Base-by-base conservation (phyloP, 2,113 vertebrate genomes). In the Ceyx melanurus region DNA sequence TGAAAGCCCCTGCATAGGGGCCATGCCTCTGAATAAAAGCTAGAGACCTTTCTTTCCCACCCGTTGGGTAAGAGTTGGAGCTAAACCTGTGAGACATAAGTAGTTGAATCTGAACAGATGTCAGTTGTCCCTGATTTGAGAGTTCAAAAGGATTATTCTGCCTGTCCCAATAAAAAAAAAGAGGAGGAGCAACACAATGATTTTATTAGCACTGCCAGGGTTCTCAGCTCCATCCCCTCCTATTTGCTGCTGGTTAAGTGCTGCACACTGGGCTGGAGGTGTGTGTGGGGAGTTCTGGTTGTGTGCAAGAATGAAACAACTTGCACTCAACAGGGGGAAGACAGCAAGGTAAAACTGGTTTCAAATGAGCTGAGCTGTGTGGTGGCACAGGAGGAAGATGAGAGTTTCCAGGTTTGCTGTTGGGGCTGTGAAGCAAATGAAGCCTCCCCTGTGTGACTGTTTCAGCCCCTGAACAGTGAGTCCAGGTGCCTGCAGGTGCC, bases 101-200 rank as follows among this genome's bases (percentile, higher is more conserved):
- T 71, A 67, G 82, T 25, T 91, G 91, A 67, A 73, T 96, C 86
- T 90, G 72, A 85, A 19, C 76, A 70, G 90, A 83, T 89, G 74
- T 79, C 8, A 3, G 22, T 89, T 82, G 77, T 46, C 10, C 54
- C 53, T 33, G 18, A 37, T 95, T 89, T 80, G 94, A 86, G 92
- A 90, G 78, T 91, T 91, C 72, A 82, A 81, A 96, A 95, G 91
- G 94, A 87, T 97, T 94, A 48, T 88, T 64, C 89, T 95, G 95
- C 94, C 68, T 80, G 58, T 90, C 93, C 37, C 10, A 15, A 37
- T 33, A 37, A 37, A 37, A 58, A 74, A 92, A 80, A 84, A 87
- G 26, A 53, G 61, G 23, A 89, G 62, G 86, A 94, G 94, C 29
- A 58, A 9, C 16, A 17, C 48, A n/a, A 37, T n/a, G 79, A 46